These are phyloP conservation scores for Pristionchus exspectatus DNA, from an alignment of 2,888 invertebrate genomes.

Conservation along the genomic window DNA sequence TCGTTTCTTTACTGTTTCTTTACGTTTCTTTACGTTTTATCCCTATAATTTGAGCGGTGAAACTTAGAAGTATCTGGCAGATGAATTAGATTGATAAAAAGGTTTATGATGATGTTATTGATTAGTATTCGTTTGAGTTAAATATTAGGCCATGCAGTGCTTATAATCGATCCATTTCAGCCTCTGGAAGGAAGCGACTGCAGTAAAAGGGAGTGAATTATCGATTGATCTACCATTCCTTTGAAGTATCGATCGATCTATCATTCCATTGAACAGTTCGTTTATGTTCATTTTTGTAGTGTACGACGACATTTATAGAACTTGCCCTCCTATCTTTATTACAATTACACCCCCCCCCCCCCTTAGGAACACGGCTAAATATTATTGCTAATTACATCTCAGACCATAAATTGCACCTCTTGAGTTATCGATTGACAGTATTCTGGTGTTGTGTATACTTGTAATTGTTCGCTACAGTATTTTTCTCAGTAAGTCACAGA, in stretches of 20 bases:
- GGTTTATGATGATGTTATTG: no score
- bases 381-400: background rate
- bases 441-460: background rate
- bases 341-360: background rate
- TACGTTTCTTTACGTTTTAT: no score
- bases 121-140: no score
- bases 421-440: background rate
- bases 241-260: background rate
- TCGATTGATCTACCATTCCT: background rate
- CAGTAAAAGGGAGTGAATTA: background rate
- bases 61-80: no score
- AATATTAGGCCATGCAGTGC: background rate
- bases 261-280: background rate
- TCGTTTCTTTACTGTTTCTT: background rate
- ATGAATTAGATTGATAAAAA: no score
- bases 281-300: background rate
- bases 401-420: background rate
- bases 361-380: background rate
- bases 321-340: background rate
- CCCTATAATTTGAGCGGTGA: no score
- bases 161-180: background rate
- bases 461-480: no score
- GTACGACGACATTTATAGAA: background rate
- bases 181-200: constrained; percentile 40
- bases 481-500: no score